A percentile compares a stretch with the other conserved stretches of the same genome.
Conservation (phyloP, 2,113 vertebrate species). For the Coptodon rendalli region DNA sequence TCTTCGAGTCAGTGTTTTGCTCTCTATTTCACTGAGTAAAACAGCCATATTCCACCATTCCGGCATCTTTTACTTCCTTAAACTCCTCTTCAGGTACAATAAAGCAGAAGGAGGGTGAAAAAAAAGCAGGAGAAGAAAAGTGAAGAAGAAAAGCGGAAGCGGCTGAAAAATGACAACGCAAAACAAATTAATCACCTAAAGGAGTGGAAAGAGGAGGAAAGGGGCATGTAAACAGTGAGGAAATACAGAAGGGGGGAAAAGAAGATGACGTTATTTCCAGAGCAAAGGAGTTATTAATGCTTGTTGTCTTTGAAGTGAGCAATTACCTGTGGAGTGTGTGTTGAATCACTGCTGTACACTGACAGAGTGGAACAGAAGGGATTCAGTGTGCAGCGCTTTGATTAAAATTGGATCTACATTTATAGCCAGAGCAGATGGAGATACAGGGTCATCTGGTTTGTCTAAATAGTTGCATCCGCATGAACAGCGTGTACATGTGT, state of each 20-base stretch:
- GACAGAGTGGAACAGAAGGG: not conserved
- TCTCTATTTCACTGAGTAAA: not conserved
- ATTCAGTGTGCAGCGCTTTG: not conserved
- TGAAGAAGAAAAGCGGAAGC: not conserved
- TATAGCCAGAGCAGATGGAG: slow-evolving; percentile 2
- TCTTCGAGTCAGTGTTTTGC: not conserved
- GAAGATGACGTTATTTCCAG: not conserved
- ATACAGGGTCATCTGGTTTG: slow-evolving; percentile 7
- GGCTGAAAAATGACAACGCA: not conserved
- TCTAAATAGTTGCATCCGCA: not conserved
- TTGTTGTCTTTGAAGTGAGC: not conserved
- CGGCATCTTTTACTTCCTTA: not conserved
- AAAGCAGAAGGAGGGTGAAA: not conserved
- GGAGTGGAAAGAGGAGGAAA: not conserved
- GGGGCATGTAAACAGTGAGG: not conserved
- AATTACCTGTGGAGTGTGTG: not conserved
- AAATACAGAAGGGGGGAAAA: not conserved
- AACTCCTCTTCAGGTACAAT: not conserved
- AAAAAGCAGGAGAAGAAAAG: not conserved
- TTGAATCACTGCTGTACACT: not conserved
- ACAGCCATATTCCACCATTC: not conserved
- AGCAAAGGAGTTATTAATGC: not conserved
- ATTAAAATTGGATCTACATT: not conserved
- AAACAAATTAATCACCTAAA: slow-evolving; percentile 14
- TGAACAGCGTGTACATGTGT: not conserved